phyloP scores from a whole-genome alignment of 2,113 vertebrate species.

The Ifrita kowaldi region DNA sequence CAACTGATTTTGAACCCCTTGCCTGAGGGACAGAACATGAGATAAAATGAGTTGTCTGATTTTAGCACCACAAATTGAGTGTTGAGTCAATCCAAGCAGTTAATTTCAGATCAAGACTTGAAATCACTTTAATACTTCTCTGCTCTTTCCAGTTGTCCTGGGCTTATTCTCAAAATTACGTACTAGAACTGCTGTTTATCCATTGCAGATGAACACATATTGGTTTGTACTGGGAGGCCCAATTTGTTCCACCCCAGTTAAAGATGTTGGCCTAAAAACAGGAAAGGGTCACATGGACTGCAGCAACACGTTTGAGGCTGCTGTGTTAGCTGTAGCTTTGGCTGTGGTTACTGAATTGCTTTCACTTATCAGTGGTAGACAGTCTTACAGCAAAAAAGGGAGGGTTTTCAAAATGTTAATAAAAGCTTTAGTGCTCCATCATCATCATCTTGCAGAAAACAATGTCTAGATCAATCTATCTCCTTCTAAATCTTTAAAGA shows the following conservation, averaged over 20 bases:
- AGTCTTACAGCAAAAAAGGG: not conserved
- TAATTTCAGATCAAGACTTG: not conserved
- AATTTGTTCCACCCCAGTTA: constrained; percentile 63
- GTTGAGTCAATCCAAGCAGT: not conserved
- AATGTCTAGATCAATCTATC: constrained; percentile 55
- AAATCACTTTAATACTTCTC: not conserved
- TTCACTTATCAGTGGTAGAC: not conserved
- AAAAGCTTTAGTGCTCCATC: constrained; percentile 48
- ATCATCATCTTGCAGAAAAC: constrained; percentile 60
- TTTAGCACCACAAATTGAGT: not conserved
- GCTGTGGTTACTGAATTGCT: not conserved
- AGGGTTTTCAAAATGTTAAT: constrained; percentile 63
- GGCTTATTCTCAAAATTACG: not conserved
- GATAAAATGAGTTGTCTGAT: not conserved
- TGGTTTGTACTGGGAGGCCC: constrained; percentile 34
- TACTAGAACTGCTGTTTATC: not conserved
- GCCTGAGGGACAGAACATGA: not conserved
- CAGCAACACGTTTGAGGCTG: not conserved
- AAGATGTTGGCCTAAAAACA: constrained; percentile 1
- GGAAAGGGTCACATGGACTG: not conserved
- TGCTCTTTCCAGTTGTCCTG: not conserved
- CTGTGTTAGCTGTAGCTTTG: not conserved
- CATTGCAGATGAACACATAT: not conserved
- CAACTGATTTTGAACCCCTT: not conserved
- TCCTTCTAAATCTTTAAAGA: constrained; percentile 67